Percentiles rank a stretch among this genome's conserved stretches.
Conservation (phyloP, 2,113 vertebrate species). For the Nothocercus nigrocapillus region DNA sequence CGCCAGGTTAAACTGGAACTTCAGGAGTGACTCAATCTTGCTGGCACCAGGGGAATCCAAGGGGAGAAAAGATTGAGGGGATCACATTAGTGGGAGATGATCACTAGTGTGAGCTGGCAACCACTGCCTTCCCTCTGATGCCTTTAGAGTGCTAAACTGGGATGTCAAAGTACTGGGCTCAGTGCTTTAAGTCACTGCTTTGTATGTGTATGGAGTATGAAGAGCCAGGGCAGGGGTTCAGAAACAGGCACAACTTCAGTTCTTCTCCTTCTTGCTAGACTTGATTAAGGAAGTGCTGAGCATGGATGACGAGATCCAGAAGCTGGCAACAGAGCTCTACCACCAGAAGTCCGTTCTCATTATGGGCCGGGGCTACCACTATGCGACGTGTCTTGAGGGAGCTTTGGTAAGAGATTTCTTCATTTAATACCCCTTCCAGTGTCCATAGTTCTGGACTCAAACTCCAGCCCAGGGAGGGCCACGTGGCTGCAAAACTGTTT, state of each 20-base stretch:
- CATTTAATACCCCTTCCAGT: neutral
- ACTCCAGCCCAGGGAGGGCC: accelerated
- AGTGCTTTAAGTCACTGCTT: accelerated
- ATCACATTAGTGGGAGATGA: accelerated
- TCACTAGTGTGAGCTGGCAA: accelerated
- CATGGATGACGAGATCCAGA: slow-evolving; percentile 97
- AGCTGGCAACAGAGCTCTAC: slow-evolving; percentile 91
- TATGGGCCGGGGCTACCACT: slow-evolving; percentile 98
- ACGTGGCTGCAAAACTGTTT: neutral
- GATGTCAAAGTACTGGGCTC: accelerated
- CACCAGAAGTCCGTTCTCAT: slow-evolving; percentile 98
- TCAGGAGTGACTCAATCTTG: neutral
- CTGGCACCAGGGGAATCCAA: too few species aligned
- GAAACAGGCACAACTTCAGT: neutral
- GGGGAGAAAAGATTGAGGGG: neutral
- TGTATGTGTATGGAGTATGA: accelerated
- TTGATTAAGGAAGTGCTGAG: slow-evolving; percentile 95
- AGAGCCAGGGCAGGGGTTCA: accelerated
- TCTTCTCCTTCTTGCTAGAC: slow-evolving; percentile 75
- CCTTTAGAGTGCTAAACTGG: neutral
- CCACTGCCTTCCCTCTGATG: accelerated
- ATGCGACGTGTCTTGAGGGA: slow-evolving; percentile 95
- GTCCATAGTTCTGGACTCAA: neutral
- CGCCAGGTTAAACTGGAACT: accelerated
- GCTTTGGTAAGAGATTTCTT: slow-evolving; percentile 85